Conservation (phyloP, 2,888 invertebrate species). For the Euplexia lucipara region DNA sequence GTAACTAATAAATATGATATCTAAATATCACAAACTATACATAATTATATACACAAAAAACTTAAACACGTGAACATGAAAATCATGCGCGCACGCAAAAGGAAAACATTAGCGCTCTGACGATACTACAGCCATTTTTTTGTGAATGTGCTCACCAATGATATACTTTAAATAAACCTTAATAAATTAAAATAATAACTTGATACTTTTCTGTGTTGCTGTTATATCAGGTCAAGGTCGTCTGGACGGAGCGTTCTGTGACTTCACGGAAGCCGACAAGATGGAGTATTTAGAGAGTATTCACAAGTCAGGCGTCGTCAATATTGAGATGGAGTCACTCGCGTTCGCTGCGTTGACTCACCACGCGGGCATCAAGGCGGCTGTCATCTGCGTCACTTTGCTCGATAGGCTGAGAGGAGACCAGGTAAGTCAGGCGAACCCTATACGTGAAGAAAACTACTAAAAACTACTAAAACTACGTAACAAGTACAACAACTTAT, state of each 20-base stretch:
- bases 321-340: conserved; percentile 99
- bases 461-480: neutral
- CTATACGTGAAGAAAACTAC: too few relatives aligned
- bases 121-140: too few relatives aligned
- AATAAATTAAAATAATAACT: too few relatives aligned
- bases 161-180: too few relatives aligned
- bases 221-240: conserved; percentile 95
- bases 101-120: too few relatives aligned
- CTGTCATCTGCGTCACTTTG: conserved; percentile 98
- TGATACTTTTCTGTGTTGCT: conserved; percentile 9
- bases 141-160: too few relatives aligned
- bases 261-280: conserved; percentile 97
- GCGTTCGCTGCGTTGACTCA: conserved; percentile 98
- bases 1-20: too few relatives aligned
- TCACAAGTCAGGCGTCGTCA: conserved; percentile 95
- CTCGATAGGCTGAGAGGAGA: conserved; percentile 98
- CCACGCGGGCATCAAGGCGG: conserved; percentile 97
- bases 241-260: conserved; percentile 99
- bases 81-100: too few relatives aligned
- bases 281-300: conserved; percentile 95
- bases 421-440: conserved; percentile 92
- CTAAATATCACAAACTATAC: too few relatives aligned
- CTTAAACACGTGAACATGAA: too few relatives aligned
- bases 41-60: too few relatives aligned
- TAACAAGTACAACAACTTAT: neutral